These are phyloP conservation scores for Rhynchonycteris naso DNA, from an alignment of 2,797 vertebrate genomes.

Conservation along the genomic window DNA sequence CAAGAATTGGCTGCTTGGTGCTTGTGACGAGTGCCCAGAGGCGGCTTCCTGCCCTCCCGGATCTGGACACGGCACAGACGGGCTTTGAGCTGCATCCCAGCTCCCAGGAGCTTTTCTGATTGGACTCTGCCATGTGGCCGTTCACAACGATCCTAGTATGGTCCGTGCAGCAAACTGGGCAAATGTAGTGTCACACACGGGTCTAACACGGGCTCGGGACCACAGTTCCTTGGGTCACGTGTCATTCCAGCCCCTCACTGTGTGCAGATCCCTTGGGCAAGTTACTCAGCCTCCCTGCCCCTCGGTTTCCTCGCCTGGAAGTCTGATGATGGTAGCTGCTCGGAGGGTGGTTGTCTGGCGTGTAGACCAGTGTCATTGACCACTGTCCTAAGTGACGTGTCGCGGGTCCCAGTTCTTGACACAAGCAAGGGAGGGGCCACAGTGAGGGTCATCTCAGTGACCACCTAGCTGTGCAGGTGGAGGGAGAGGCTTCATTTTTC, in stretches of 20 bases:
- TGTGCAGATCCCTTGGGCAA: neutral
- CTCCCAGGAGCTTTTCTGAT: neutral
- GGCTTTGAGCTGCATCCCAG: neutral
- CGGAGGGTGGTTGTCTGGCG: fast-evolving
- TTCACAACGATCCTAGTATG: neutral
- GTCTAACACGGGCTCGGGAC: neutral
- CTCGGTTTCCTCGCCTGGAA: neutral
- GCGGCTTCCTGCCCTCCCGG: too few relatives aligned
- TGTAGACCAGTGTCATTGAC: fast-evolving
- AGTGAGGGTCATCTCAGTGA: neutral
- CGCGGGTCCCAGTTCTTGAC: neutral
- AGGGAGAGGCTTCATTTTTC: neutral
- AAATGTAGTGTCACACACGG: neutral
- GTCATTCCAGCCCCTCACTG: neutral
- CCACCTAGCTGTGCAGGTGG: fast-evolving
- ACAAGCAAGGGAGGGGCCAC: fast-evolving
- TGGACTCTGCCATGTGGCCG: fast-evolving
- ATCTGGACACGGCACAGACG: fast-evolving
- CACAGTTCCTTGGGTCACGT: fast-evolving
- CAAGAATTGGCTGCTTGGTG: fast-evolving
- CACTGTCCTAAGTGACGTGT: neutral
- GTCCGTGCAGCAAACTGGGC: neutral
- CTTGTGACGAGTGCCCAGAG: neutral
- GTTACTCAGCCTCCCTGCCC: neutral
- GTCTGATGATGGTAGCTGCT: neutral